Conservation (phyloP, 2,797 vertebrate genomes). For the Naso thynnoides region DNA sequence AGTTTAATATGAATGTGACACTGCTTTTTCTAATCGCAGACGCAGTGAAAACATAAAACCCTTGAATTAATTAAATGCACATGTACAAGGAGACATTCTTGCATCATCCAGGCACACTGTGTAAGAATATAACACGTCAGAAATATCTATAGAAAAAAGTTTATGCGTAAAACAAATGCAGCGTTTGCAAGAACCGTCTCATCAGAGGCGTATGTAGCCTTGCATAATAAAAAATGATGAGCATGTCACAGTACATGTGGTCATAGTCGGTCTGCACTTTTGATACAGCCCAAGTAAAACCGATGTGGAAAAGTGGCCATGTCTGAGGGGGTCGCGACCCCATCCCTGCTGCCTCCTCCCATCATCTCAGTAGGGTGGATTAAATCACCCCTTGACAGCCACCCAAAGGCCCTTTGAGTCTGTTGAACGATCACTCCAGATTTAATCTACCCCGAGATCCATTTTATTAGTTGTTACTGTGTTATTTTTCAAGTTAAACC, state of each 20-base stretch:
- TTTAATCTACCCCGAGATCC: conserved; percentile 86
- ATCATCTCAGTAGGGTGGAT: conserved; percentile 87
- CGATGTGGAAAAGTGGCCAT: conserved; percentile 60
- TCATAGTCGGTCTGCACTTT: no score
- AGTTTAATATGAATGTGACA: background rate
- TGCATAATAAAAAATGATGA: no score
- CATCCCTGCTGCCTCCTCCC: conserved; percentile 84
- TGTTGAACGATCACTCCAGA: conserved; percentile 67
- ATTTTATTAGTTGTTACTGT: conserved; percentile 70
- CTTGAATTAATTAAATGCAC: background rate
- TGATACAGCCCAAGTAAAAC: no score
- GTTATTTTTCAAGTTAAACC: conserved; percentile 62
- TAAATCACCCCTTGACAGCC: conserved; percentile 77
- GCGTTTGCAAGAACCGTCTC: background rate
- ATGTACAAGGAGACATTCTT: background rate
- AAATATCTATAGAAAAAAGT: background rate
- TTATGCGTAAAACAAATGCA: background rate
- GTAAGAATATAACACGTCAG: background rate
- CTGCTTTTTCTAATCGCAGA: accelerated
- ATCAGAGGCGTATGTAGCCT: no score
- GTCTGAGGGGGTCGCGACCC: conserved; percentile 75
- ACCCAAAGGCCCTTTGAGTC: conserved; percentile 70
- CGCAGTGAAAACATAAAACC: background rate
- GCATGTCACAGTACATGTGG: no score
- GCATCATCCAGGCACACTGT: background rate